Evolutionary conservation across 2,113 vertebrate genomes (phyloP), one percentile per base, ranked within the genome.

Genomic region (Pao palembangensis): DNA sequence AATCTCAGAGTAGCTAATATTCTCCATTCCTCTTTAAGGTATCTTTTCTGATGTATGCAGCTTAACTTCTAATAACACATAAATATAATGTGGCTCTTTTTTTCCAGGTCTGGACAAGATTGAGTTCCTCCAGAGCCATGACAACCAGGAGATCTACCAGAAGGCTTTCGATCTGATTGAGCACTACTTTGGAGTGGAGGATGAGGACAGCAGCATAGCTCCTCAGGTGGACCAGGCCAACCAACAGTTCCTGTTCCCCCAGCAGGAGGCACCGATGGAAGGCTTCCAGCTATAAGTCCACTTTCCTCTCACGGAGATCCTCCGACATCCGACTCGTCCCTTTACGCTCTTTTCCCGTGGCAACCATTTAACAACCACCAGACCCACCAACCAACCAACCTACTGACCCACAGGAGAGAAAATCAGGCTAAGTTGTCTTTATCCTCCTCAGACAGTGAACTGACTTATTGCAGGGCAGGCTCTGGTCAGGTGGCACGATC

Each of bases 131-230:
- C 97, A 99, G 90, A 98, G 95, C 88, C 97, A 99, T 0, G 96
- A 98, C 85, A 99, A 99, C 89, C 97, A 98, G 74, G 97, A 98
- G 83, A 99, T 99, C 85, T 99, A 98, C 90, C 97, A 99, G 92
- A 99, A 99, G 84, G 97, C 97, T 48, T 99, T 98, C 11, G 96
- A 98, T 73, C 77, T 99, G 54, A 98, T 98, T 0, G 97, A 99
- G 91, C 96, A 97, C 88, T 98, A 99, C 82, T 99, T 99, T 7
- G 96, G 95, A 0, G 94, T 94, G 51, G 96, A 99, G 73, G 96
- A 98, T 0, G 96, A 98, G 21, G 94, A 95, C 51, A 85, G 90
- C 0, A 81, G 82, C 23, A 81, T 99, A 51, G 94, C 94, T 44
- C 95, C 96, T 1, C 94, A 95, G 73, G 96, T 98, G 77, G 95